Conservation (phyloP, 2,113 vertebrate genomes). For the Chaetops frenatus region DNA sequence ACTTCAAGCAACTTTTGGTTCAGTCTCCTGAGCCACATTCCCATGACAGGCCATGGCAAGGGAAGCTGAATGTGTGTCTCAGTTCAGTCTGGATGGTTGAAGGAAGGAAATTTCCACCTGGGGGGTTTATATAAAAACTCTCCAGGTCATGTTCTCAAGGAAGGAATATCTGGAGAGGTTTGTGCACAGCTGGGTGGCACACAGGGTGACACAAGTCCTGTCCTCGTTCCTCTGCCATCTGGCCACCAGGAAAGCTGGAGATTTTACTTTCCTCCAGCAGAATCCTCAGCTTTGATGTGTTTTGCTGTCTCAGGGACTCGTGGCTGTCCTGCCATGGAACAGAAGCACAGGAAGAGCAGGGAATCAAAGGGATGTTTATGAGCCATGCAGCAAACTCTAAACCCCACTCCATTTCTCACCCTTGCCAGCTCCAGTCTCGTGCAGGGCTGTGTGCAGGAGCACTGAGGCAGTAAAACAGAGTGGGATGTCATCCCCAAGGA, state of each 20-base stretch:
- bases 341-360: not conserved
- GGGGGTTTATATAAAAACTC: not conserved
- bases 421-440: accelerated
- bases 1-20: not conserved
- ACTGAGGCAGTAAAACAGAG: not conserved
- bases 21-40: not conserved
- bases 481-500: not conserved
- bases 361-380: not conserved
- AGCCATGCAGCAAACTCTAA: not conserved
- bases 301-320: not conserved
- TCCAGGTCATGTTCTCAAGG: not conserved
- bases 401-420: not conserved
- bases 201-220: not conserved
- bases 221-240: not conserved
- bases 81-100: not conserved
- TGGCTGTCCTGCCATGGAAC: not conserved
- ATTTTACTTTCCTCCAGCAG: not conserved
- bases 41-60: not conserved
- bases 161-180: not conserved
- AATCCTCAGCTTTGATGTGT: not conserved
- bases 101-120: not conserved
- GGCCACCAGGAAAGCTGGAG: not conserved
- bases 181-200: not conserved
- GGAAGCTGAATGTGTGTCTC: not conserved
- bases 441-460: not conserved